A percentile compares a stretch with the other conserved stretches of the same genome.
These are phyloP conservation scores for Oenanthe melanoleuca DNA, from an alignment of 2,113 vertebrate species.

Conservation along the genomic window DNA sequence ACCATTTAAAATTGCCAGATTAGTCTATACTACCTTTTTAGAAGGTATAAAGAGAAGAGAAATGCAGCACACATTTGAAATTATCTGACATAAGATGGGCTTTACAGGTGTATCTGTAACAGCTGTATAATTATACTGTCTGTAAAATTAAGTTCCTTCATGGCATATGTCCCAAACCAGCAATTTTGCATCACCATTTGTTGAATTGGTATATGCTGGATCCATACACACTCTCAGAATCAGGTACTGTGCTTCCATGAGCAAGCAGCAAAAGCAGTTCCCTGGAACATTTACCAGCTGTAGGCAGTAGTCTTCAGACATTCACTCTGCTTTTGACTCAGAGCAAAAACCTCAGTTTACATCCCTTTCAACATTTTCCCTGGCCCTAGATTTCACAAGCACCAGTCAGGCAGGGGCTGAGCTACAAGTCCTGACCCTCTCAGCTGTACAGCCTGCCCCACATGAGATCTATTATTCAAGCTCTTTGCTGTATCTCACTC, in stretches of 20 bases:
- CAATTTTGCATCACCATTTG: not conserved
- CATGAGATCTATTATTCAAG: not conserved
- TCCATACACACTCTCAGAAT: not conserved
- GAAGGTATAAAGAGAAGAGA: not conserved
- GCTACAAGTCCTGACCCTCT: not conserved
- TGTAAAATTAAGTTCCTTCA: not conserved
- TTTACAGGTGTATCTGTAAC: not conserved
- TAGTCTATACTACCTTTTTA: not conserved
- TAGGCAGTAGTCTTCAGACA: not conserved
- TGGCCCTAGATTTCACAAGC: not conserved
- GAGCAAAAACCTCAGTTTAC: not conserved
- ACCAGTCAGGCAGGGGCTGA: not conserved
- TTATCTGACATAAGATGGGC: not conserved
- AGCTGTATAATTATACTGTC: not conserved
- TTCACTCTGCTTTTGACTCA: not conserved
- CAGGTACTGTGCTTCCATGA: not conserved
- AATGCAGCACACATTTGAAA: not conserved
- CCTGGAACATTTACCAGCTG: not conserved
- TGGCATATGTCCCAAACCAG: not conserved
- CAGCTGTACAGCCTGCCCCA: rapidly evolving
- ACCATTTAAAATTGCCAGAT: not conserved
- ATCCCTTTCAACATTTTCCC: not conserved
- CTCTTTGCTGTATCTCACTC: not conserved
- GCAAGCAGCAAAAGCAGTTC: not conserved
- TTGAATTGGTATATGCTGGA: not conserved